A percentile compares a stretch with the other conserved stretches of the same genome.
These are phyloP conservation scores for Mimumesa dahlbomi DNA, from an alignment of 2,888 invertebrate genomes.

Conservation along the genomic window DNA sequence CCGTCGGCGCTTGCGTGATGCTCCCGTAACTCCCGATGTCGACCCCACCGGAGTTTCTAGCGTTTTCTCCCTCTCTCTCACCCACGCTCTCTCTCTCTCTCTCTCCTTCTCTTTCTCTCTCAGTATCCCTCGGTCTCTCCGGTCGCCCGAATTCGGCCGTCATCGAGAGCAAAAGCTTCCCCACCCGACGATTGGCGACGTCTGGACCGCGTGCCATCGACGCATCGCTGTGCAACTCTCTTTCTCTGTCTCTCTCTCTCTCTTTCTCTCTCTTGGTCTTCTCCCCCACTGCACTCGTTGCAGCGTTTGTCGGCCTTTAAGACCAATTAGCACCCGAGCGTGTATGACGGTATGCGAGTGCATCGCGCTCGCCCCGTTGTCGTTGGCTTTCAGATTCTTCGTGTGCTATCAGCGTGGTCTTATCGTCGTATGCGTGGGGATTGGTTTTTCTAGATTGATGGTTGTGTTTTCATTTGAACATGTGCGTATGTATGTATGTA, in stretches of 20 bases:
- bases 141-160: conserved; percentile 22
- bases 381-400: too few species aligned
- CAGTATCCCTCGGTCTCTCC: not conserved
- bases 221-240: conserved; percentile 18
- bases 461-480: too few species aligned
- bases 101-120: conserved; percentile 26
- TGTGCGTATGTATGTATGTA: too few species aligned
- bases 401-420: too few species aligned
- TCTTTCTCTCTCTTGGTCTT: conserved; percentile 2
- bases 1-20: conserved; percentile 61
- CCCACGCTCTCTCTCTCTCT: conserved; percentile 8
- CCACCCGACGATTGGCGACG: conserved; percentile 37
- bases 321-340: conserved; percentile 45
- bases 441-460: too few species aligned
- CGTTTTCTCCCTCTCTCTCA: conserved; percentile 18
- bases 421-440: too few species aligned
- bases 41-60: conserved; percentile 16
- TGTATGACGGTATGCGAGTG: conserved; percentile 15
- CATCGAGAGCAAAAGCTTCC: conserved; percentile 25
- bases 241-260: conserved; percentile 14
- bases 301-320: conserved; percentile 43
- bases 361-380: not conserved
- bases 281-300: conserved; percentile 32
- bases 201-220: conserved; percentile 47
- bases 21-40: conserved; percentile 50